These are phyloP conservation scores for Bedellia somnulentella DNA, from an alignment of 2,888 invertebrate genomes.

Conservation along the genomic window DNA sequence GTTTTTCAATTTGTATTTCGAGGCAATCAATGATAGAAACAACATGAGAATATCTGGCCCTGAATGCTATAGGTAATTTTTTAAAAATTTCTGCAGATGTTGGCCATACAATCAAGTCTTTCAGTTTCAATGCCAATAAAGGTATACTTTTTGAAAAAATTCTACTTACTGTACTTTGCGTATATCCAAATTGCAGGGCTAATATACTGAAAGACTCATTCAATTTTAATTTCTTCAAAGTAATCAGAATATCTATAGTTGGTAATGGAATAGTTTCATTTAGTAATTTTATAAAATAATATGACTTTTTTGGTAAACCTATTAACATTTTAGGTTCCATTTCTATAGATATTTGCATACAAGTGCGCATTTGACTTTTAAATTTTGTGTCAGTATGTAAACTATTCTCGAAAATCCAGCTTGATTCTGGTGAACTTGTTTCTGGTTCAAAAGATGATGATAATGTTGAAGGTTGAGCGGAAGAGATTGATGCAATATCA, in stretches of 20 bases:
- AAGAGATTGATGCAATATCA: no score
- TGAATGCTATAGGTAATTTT: slow-evolving; percentile 1
- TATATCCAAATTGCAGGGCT: slow-evolving; percentile 3
- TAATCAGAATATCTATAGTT: slow-evolving; percentile 5
- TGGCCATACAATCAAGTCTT: not conserved
- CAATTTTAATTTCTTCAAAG: slow-evolving; percentile 6
- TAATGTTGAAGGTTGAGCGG: no score
- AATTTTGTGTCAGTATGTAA: no score
- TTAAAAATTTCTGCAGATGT: not conserved
- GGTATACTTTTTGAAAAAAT: slow-evolving; percentile 2
- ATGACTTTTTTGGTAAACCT: slow-evolving; percentile 2
- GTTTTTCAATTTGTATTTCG: slow-evolving; percentile 4
- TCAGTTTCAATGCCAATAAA: not conserved
- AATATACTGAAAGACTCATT: slow-evolving; percentile 3
- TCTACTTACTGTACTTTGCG: slow-evolving; percentile 1
- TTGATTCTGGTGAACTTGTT: no score
- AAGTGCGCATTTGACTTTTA: no score
- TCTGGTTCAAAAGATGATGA: no score
- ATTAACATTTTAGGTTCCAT: slow-evolving; percentile 1
- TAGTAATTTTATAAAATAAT: slow-evolving; percentile 5
- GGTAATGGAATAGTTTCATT: slow-evolving; percentile 4
- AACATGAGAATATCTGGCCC: slow-evolving; percentile 2
- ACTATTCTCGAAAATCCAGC: no score
- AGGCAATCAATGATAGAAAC: no score
- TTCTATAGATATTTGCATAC: no score